phyloP scores from a whole-genome alignment of 2,797 vertebrate species.

The Esox lucius region DNA sequence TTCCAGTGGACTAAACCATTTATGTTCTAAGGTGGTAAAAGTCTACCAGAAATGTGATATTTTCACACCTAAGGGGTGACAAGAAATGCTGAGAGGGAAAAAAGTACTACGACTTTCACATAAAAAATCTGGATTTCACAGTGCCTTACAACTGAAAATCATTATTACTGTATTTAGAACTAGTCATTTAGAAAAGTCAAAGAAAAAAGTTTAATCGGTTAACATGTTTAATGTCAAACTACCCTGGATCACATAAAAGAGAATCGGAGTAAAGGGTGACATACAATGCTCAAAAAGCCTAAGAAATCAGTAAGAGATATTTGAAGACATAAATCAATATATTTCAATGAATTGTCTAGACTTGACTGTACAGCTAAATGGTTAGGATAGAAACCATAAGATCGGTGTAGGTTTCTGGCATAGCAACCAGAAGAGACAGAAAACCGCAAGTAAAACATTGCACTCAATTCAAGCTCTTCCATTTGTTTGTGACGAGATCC shows the following conservation, averaged over 20 bases:
- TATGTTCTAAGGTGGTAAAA: neutral
- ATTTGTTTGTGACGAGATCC: neutral
- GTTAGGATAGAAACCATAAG: constrained; percentile 58
- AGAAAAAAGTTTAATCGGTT: neutral
- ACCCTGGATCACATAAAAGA: constrained; percentile 26
- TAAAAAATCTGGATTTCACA: too few species aligned
- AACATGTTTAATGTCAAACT: neutral
- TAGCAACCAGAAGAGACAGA: neutral
- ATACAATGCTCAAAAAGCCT: constrained; percentile 50
- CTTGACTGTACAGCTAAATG: constrained; percentile 36
- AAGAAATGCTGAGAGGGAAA: too few species aligned
- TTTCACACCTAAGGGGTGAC: too few species aligned
- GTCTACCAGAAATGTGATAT: neutral
- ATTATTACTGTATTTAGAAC: neutral
- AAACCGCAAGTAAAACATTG: neutral
- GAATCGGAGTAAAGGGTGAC: constrained; percentile 54
- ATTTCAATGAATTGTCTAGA: constrained; percentile 61
- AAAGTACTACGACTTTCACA: too few species aligned
- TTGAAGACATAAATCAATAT: constrained; percentile 60
- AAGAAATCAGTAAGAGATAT: constrained; percentile 50
- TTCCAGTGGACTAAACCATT: neutral
- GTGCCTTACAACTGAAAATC: neutral
- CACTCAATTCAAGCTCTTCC: neutral
- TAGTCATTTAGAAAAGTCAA: neutral
- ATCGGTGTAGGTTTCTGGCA: neutral